Evolutionary conservation across 1,140 invertebrate genomes (phyloP).

Genomic region (Euwallacea similis): DNA sequence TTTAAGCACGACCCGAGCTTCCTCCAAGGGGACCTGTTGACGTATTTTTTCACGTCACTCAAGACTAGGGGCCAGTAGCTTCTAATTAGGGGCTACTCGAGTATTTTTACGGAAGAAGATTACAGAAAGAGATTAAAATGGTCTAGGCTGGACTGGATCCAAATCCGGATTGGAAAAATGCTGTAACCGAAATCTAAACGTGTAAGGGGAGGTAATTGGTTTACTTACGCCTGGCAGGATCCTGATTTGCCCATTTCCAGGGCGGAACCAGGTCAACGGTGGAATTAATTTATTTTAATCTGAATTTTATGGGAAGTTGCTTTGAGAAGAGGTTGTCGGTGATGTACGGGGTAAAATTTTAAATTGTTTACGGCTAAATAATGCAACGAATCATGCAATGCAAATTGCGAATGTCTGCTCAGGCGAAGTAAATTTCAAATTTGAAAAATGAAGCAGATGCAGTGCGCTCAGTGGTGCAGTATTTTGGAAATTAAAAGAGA

Average conservation of each 20-base stretch:
- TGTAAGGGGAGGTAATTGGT: conserved; percentile 15
- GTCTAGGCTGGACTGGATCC: not conserved
- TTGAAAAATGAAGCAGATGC: too few species aligned
- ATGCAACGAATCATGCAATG: too few species aligned
- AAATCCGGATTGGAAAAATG: conserved; percentile 19
- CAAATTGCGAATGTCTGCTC: too few species aligned
- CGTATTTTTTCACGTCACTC: not conserved
- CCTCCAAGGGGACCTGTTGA: not conserved
- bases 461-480: too few species aligned
- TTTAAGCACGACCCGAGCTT: not conserved
- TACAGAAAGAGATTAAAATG: too few species aligned
- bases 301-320: conserved; percentile 1
- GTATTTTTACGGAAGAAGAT: too few species aligned
- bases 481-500: too few species aligned
- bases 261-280: not conserved
- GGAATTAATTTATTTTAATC: conserved; percentile 2
- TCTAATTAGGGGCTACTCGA: too few species aligned
- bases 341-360: not conserved
- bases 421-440: too few species aligned
- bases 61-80: too few species aligned
- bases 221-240: conserved; percentile 12
- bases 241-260: conserved; percentile 8
- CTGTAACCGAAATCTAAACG: conserved; percentile 14
- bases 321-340: not conserved
- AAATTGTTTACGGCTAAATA: too few species aligned